Conservation (phyloP, 2,797 vertebrate species). For the Trematomus bernacchii region DNA sequence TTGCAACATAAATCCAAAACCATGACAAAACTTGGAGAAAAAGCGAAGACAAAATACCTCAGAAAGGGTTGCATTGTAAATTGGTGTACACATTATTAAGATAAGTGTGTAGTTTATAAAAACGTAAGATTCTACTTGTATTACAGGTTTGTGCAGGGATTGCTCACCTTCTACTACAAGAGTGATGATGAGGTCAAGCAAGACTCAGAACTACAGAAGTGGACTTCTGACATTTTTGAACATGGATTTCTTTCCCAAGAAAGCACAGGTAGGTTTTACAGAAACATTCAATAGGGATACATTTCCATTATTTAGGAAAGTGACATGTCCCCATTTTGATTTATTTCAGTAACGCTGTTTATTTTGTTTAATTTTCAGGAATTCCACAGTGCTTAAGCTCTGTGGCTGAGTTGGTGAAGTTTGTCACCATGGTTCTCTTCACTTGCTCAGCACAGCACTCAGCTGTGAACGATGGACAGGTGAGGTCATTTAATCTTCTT, state of each 20-base stretch:
- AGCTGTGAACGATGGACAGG: slow-evolving; percentile 75
- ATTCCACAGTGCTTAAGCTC: slow-evolving; percentile 58
- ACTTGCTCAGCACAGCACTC: slow-evolving; percentile 67
- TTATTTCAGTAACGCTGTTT: background rate
- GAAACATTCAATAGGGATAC: too few relatives aligned
- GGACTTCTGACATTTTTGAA: slow-evolving; percentile 65
- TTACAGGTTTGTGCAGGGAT: slow-evolving; percentile 62
- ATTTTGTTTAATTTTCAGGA: slow-evolving; percentile 44
- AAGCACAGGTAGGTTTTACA: slow-evolving; percentile 34
- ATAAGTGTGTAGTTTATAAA: background rate
- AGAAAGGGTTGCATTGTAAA: background rate
- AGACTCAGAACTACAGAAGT: slow-evolving; percentile 72
- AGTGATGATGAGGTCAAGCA: slow-evolving; percentile 42
- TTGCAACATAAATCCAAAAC: too few relatives aligned
- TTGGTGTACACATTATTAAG: background rate
- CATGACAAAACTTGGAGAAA: background rate
- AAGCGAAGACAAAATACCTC: background rate
- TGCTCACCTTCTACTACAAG: slow-evolving; percentile 67
- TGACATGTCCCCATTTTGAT: background rate
- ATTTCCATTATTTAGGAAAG: background rate
- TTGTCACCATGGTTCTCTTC: slow-evolving; percentile 78
- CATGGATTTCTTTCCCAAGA: slow-evolving; percentile 62
- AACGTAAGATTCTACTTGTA: background rate
- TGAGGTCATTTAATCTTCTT: background rate
- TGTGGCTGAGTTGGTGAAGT: slow-evolving; percentile 61